Evolutionary conservation across 2,888 invertebrate genomes (phyloP), one percentile per base, ranked within the genome.

Genomic region (Hypselothyrea guttata): DNA sequence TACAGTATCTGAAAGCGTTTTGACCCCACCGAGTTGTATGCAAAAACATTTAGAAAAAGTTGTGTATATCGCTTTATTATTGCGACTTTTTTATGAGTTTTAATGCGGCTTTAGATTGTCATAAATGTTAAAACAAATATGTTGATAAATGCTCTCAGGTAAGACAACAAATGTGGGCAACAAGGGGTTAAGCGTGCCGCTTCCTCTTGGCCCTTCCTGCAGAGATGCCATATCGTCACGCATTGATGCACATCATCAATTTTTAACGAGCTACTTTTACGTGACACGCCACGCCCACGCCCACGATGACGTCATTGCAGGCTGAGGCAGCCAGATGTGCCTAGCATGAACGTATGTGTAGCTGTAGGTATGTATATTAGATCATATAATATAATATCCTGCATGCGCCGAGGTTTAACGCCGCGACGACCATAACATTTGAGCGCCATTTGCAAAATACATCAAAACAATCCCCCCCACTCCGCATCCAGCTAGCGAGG

Each of bases 181-280:
- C 59, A 56, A 69, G 48, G 60, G 49, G 64, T 56, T 69, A 57
- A 61, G 60, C 45, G 55, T 65, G 63, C 18, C 58, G 16, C 38
- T 13, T 35, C 22, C 63, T 55, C n/a, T 47, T 18, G 47, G 55
- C 51, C 22, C 22, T 22, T 48, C n/a, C 48, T 13, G n/a, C 0
- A 5, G 1, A 16, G 37, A 42, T 15, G 53, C 55, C 42, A 49
- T 60, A 69, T 56, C 52, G 53, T 35, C 69, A 56, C 76, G 66
- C 71, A 63, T 76, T 79, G 79, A 77, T 77, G 76, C 79, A 79
- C 76, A 75, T 77, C 77, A 76, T 77, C 70, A 79, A 79, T 79
- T 79, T 79, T 77, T 76, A 79, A 77, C 77, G 76, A 76, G 76
- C 77, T 49, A 62, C 72, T 72, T 70, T 67, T 76, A 77, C 72